phyloP scores from a whole-genome alignment of 2,888 invertebrate genomes.

The Cecidostiba fungosa region DNA sequence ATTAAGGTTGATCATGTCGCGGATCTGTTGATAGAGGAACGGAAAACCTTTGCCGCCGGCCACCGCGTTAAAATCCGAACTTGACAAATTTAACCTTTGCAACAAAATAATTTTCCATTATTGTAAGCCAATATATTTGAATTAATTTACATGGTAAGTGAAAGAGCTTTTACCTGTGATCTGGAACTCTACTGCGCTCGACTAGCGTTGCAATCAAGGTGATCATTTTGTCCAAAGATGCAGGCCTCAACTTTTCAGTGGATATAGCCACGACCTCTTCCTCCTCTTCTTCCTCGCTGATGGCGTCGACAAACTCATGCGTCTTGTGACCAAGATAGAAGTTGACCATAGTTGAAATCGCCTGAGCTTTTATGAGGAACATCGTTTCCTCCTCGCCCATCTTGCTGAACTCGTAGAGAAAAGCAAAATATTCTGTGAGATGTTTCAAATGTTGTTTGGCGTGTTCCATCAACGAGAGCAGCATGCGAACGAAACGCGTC shows the following conservation, averaged over 20 bases:
- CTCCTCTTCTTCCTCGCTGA: conserved; percentile 88
- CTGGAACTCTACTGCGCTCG: conserved; percentile 91
- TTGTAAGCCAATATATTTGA: background rate
- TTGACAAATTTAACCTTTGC: conserved; percentile 86
- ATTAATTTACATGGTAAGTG: background rate
- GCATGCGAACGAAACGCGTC: conserved; percentile 94
- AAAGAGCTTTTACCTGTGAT: conserved; percentile 79
- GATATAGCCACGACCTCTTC: conserved; percentile 86
- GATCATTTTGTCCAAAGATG: conserved; percentile 97
- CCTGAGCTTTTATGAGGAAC: conserved; percentile 92
- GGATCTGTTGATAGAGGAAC: conserved; percentile 96
- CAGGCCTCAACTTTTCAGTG: conserved; percentile 91
- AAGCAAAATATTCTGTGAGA: conserved; percentile 95
- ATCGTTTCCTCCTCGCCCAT: conserved; percentile 96
- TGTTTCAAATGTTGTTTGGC: conserved; percentile 93
- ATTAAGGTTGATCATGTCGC: conserved; percentile 94
- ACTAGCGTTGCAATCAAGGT: conserved; percentile 93
- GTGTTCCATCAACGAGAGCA: conserved; percentile 93
- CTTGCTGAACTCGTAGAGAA: conserved; percentile 95
- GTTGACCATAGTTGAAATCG: conserved; percentile 94
- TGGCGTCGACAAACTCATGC: conserved; percentile 87
- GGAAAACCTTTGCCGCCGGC: conserved; percentile 96
- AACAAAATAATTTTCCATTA: conserved; percentile 29
- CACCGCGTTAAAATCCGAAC: conserved; percentile 90
- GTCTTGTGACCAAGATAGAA: conserved; percentile 94